phyloP scores from a whole-genome alignment of 92 coral and sea anemone species.

The Diadumene lineata region DNA sequence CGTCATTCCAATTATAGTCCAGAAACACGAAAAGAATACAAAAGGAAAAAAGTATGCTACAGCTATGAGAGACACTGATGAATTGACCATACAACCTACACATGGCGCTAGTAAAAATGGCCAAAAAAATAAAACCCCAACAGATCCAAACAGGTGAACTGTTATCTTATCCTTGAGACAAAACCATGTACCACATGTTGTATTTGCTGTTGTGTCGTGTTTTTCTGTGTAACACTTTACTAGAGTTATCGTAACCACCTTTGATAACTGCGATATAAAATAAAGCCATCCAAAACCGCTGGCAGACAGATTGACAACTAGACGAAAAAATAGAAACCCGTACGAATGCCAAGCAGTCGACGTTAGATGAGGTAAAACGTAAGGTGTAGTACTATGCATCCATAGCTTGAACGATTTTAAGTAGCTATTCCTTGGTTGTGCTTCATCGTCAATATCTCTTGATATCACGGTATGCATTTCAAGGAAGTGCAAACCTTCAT shows the following conservation, averaged over 20 bases:
- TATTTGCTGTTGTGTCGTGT: neutral
- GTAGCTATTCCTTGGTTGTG: neutral
- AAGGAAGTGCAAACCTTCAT: too few relatives aligned
- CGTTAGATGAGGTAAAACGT: constrained; percentile 42
- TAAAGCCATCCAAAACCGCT: constrained; percentile 47
- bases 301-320: constrained; percentile 40
- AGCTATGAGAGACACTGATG: constrained; percentile 17
- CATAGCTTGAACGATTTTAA: constrained; percentile 10
- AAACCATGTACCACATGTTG: constrained; percentile 18
- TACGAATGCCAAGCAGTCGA: constrained; percentile 60
- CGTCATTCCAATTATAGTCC: constrained; percentile 48
- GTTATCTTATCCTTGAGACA: constrained; percentile 41
- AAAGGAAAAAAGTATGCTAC: constrained; percentile 45
- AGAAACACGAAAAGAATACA: constrained; percentile 43
- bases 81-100: constrained; percentile 31
- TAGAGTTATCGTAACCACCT: constrained; percentile 37
- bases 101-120: constrained; percentile 62
- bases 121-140: constrained; percentile 60
- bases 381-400: constrained; percentile 16
- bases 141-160: constrained; percentile 51
- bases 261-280: constrained; percentile 52
- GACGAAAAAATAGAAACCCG: constrained; percentile 41
- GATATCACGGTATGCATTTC: constrained; percentile 10
- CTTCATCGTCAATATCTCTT: neutral
- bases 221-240: constrained; percentile 22